A percentile compares a stretch with the other conserved stretches of the same genome.
These are phyloP conservation scores for Marcusenius ussheri DNA, from an alignment of 2,113 vertebrate genomes.

Conservation along the genomic window DNA sequence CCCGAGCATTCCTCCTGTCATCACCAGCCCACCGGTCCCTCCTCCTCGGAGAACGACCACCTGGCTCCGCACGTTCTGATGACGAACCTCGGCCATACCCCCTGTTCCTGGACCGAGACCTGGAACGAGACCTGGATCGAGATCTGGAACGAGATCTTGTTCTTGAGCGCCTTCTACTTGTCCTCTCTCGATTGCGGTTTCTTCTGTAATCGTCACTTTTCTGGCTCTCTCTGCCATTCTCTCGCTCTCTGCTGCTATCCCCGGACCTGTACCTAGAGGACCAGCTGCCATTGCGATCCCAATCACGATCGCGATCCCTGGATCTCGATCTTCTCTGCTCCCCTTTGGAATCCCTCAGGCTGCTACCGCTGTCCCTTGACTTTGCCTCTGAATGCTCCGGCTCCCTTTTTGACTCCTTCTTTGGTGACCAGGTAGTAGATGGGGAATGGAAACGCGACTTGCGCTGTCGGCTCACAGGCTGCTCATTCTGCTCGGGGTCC, in stretches of 20 bases:
- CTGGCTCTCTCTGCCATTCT: constrained; percentile 56
- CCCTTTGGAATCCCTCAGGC: constrained; percentile 39
- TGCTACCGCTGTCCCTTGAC: constrained; percentile 36
- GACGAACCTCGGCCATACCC: constrained; percentile 63
- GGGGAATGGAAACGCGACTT: constrained; percentile 91
- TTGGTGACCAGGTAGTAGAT: constrained; percentile 85
- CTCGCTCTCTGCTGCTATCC: constrained; percentile 66
- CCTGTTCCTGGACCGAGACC: constrained; percentile 70
- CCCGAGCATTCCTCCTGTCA: constrained; percentile 64
- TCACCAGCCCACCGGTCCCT: constrained; percentile 72
- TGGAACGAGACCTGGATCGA: constrained; percentile 71
- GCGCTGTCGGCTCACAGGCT: constrained; percentile 34
- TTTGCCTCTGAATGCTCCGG: constrained; percentile 51
- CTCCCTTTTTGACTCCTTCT: constrained; percentile 61
- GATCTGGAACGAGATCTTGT: constrained; percentile 68
- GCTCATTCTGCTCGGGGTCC: constrained; percentile 3
- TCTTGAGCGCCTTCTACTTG: constrained; percentile 60
- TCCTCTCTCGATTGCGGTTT: constrained; percentile 73
- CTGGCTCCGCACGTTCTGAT: constrained; percentile 63
- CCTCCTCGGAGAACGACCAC: constrained; percentile 71
- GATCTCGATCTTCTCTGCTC: constrained; percentile 61
- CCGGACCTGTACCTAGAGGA: constrained; percentile 65
- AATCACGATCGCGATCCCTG: constrained; percentile 33
- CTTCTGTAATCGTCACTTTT: constrained; percentile 54
- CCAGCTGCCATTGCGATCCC: constrained; percentile 46